Percentiles rank a stretch among this genome's conserved stretches.
Evolutionary conservation across 2,113 vertebrate species (phyloP).

Genomic region (Dromas ardeola): DNA sequence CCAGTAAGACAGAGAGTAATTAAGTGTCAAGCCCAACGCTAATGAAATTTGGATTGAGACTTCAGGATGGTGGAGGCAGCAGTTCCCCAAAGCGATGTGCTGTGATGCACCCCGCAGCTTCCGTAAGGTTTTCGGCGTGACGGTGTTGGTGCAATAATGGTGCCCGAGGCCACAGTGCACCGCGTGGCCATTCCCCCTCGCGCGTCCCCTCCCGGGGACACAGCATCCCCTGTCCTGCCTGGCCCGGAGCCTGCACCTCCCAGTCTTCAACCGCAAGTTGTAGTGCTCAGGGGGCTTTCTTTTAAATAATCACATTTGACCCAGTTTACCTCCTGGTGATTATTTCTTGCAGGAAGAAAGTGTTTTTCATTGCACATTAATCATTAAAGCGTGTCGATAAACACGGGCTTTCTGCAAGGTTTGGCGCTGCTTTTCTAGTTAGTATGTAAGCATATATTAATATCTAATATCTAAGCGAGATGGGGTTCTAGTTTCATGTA

Average conservation of each 20-base stretch:
- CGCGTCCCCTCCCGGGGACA: rapidly evolving
- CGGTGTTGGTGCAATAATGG: rapidly evolving
- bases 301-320: neutral
- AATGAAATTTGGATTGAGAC: neutral
- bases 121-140: rapidly evolving
- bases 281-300: neutral
- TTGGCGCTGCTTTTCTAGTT: neutral
- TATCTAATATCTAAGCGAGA: neutral
- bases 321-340: neutral
- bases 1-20: neutral
- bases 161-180: rapidly evolving
- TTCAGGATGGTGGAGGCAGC: neutral
- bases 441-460: neutral
- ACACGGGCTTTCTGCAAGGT: neutral
- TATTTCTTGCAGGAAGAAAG: neutral
- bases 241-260: rapidly evolving
- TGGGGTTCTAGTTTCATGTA: neutral
- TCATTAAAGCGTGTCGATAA: neutral
- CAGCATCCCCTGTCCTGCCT: rapidly evolving
- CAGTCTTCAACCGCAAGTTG: neutral
- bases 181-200: rapidly evolving
- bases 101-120: neutral
- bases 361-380: neutral
- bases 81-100: neutral
- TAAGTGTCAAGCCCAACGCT: neutral